Percentiles rank a stretch among this genome's conserved stretches.
Evolutionary conservation across 2,113 vertebrate species (phyloP).

Genomic region (Amia ocellicauda): DNA sequence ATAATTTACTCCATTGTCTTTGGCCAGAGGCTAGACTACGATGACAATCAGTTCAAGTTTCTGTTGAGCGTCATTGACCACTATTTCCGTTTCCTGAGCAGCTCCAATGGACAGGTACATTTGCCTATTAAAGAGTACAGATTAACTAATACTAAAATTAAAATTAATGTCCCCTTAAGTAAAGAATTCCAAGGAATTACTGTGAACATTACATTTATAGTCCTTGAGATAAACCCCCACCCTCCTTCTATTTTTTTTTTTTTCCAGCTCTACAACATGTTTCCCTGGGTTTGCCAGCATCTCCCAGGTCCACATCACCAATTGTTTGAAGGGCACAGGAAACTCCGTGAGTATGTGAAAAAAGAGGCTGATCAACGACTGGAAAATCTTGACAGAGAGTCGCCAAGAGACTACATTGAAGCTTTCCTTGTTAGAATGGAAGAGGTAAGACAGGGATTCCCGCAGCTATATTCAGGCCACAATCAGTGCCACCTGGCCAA

Average conservation of each 20-base stretch:
- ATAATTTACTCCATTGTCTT: conserved; percentile 43
- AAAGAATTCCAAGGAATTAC: too few relatives aligned
- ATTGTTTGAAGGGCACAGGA: conserved; percentile 15
- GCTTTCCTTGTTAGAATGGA: conserved; percentile 53
- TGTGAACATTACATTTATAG: too few relatives aligned
- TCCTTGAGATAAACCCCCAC: too few relatives aligned
- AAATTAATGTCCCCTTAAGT: too few relatives aligned
- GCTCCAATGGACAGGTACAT: conserved; percentile 37
- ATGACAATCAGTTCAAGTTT: conserved; percentile 31
- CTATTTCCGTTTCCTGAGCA: conserved; percentile 30
- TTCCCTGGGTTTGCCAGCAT: conserved; percentile 39
- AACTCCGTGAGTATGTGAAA: conserved; percentile 30
- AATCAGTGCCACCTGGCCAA: too few relatives aligned
- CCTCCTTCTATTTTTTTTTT: too few relatives aligned
- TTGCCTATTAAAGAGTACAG: too few relatives aligned
- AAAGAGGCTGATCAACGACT: conserved; percentile 36
- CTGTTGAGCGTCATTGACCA: conserved; percentile 19
- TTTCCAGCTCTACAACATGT: conserved; percentile 46
- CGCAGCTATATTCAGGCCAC: too few relatives aligned
- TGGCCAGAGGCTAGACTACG: conserved; percentile 37
- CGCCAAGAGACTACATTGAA: conserved; percentile 52
- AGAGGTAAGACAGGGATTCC: too few relatives aligned
- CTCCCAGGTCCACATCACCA: conserved; percentile 46
- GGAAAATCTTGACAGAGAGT: conserved; percentile 37
- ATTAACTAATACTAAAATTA: too few relatives aligned